Percentiles rank a stretch among this genome's conserved stretches.
These are phyloP conservation scores for Leptogaster cylindrica DNA, from an alignment of 2,888 invertebrate genomes.

Conservation along the genomic window DNA sequence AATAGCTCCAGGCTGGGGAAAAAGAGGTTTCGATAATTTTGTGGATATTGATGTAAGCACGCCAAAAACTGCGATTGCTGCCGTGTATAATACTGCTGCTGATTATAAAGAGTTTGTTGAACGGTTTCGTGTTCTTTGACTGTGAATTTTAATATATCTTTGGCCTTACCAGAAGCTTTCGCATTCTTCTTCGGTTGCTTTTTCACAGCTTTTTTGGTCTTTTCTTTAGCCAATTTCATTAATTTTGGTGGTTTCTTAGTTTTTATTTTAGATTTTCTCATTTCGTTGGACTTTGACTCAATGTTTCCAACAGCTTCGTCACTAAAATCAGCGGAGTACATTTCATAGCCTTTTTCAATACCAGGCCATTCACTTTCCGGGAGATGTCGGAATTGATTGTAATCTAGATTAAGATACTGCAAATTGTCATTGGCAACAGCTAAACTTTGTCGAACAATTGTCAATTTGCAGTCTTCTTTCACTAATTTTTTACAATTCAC, in stretches of 20 bases:
- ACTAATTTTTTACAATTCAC: slow-evolving; percentile 62
- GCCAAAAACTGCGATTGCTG: slow-evolving; percentile 16
- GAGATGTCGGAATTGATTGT: slow-evolving; percentile 67
- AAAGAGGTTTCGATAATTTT: slow-evolving; percentile 12
- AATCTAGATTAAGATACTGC: slow-evolving; percentile 69
- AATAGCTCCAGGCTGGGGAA: too few relatives aligned
- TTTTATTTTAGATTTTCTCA: too few relatives aligned
- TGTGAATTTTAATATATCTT: background rate
- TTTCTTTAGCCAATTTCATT: background rate
- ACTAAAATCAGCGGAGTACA: slow-evolving; percentile 38
- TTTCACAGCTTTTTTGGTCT: background rate
- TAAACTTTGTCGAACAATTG: slow-evolving; percentile 42
- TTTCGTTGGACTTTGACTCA: too few relatives aligned
- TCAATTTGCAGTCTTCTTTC: slow-evolving; percentile 62
- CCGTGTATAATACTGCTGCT: slow-evolving; percentile 3
- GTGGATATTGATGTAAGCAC: background rate
- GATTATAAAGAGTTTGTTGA: background rate
- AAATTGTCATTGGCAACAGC: slow-evolving; percentile 53
- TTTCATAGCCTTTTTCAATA: slow-evolving; percentile 51
- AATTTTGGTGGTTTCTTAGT: background rate
- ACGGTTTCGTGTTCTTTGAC: background rate
- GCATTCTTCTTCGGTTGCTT: too few relatives aligned
- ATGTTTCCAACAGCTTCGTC: too few relatives aligned
- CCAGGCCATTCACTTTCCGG: slow-evolving; percentile 55
- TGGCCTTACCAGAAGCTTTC: too few relatives aligned